Conservation (phyloP, 30 jellyfish, hydroid and myxozoan genomes). For the Aurelia sp. region DNA sequence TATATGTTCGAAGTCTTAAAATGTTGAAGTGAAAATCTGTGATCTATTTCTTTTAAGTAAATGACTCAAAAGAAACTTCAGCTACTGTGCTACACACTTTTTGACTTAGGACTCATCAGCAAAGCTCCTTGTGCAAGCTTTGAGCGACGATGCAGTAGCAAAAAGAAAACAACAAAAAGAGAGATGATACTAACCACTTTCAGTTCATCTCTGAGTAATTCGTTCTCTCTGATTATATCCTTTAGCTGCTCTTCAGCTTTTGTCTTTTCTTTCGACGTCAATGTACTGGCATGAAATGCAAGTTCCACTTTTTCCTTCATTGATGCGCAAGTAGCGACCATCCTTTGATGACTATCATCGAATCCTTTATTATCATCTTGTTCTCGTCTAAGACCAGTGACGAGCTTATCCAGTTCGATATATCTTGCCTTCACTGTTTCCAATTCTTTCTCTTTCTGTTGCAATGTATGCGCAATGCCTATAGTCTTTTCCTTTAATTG, state of each 20-base stretch:
- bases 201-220: constrained; percentile 5
- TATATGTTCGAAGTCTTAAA: no score
- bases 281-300: neutral
- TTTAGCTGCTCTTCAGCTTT: constrained; percentile 13
- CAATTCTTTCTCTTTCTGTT: neutral
- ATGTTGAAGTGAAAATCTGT: no score
- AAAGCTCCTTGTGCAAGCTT: no score
- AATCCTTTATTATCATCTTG: neutral
- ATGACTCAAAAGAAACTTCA: no score
- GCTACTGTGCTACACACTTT: no score
- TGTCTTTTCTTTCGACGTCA: neutral
- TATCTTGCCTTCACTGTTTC: neutral
- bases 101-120: no score
- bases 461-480: neutral
- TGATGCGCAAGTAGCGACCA: neutral
- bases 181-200: neutral
- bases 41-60: no score
- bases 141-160: neutral
- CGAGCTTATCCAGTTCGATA: neutral
- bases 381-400: neutral
- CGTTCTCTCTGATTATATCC: neutral
- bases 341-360: neutral
- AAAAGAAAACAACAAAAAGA: neutral
- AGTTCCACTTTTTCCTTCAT: neutral
- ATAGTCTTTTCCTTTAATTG: neutral